Conservation (phyloP, 2,888 invertebrate genomes). For the Clostera curtula region DNA sequence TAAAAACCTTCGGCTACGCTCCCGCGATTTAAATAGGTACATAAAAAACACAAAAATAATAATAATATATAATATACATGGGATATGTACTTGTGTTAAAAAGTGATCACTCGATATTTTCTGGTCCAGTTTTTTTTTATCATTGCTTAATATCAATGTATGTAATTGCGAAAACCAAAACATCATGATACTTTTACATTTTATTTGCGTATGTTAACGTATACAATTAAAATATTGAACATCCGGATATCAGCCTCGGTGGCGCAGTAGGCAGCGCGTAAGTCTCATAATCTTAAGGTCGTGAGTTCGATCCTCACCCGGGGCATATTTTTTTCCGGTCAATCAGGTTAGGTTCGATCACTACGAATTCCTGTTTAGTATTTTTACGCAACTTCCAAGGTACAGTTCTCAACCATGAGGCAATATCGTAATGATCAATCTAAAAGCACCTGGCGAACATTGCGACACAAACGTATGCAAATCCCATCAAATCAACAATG, state of each 20-base stretch:
- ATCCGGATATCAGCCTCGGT: conserved; percentile 74
- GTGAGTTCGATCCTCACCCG: conserved; percentile 97
- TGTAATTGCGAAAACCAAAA: too few species aligned
- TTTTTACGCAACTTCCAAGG: conserved; percentile 15
- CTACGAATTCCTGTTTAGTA: conserved; percentile 8
- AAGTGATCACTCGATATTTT: too few species aligned
- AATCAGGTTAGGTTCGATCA: conserved; percentile 6
- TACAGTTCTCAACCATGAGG: conserved; percentile 15
- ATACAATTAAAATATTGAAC: conserved; percentile 7
- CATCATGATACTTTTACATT: too few species aligned
- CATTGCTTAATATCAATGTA: too few species aligned
- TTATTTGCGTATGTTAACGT: too few species aligned
- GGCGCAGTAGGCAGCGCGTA: conserved; percentile 93
- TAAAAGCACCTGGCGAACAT: conserved; percentile 27
- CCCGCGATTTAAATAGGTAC: too few species aligned
- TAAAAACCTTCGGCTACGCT: too few species aligned
- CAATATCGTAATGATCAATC: conserved; percentile 21
- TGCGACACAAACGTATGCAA: conserved; percentile 41
- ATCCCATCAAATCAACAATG: conserved; percentile 42
- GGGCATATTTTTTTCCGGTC: conserved; percentile 74
- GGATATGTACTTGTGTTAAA: too few species aligned
- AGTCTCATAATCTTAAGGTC: conserved; percentile 95
- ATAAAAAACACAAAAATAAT: too few species aligned
- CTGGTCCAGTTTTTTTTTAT: too few species aligned
- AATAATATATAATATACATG: too few species aligned